These are phyloP conservation scores for Quiscalus mexicanus DNA, from an alignment of 2,113 vertebrate genomes.

Conservation along the genomic window DNA sequence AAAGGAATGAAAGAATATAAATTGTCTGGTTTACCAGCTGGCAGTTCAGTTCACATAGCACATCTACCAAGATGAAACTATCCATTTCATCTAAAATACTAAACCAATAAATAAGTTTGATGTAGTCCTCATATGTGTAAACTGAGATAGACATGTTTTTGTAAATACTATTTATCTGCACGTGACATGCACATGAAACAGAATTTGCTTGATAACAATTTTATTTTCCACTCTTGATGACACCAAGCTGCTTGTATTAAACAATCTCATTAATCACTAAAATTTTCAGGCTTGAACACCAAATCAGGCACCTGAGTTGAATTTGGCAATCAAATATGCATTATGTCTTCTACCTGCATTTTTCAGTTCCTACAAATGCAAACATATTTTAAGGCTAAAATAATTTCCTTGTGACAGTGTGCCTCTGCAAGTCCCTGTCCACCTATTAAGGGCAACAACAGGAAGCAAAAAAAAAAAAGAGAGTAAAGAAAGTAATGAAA, in stretches of 20 bases:
- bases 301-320: not conserved
- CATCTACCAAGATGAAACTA: not conserved
- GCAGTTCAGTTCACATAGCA: not conserved
- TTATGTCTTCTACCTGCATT: not conserved
- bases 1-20: not conserved
- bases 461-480: not conserved
- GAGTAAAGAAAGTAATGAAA: not conserved
- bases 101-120: not conserved
- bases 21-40: not conserved
- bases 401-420: not conserved
- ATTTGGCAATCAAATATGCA: not conserved
- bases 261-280: not conserved
- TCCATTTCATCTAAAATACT: not conserved
- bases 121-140: not conserved
- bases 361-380: not conserved
- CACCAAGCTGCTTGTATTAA: not conserved
- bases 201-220: not conserved
- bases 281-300: not conserved
- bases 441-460: not conserved
- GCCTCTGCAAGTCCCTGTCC: not conserved
- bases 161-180: not conserved
- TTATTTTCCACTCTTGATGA: not conserved
- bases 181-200: not conserved
- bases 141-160: not conserved
- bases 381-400: not conserved